These are phyloP conservation scores for Synanthedon andrenaeformis DNA, from an alignment of 2,888 invertebrate species.

Conservation along the genomic window DNA sequence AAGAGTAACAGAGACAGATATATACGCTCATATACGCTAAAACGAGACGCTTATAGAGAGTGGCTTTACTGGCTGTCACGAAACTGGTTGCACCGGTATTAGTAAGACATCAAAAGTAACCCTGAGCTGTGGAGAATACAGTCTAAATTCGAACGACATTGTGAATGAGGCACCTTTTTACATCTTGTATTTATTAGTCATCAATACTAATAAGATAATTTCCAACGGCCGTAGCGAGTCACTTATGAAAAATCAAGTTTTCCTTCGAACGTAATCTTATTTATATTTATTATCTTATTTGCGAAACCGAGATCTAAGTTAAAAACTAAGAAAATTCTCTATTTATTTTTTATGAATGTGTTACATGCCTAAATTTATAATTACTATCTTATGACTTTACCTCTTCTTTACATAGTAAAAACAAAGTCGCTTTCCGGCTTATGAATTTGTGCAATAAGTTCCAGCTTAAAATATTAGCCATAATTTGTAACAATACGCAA, in stretches of 20 bases:
- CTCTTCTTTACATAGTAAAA: not conserved
- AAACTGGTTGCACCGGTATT: constrained; percentile 42
- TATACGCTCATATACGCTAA: constrained; percentile 11
- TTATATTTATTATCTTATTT: no score
- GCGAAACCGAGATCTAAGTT: no score
- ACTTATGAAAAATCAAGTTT: not conserved
- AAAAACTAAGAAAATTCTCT: not conserved
- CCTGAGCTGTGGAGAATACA: constrained; percentile 17
- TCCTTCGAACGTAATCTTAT: not conserved
- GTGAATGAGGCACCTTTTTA: constrained; percentile 11
- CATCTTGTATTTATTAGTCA: constrained; percentile 34
- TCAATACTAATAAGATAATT: constrained; percentile 7
- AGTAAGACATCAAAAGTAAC: constrained; percentile 18
- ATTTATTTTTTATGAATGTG: not conserved
- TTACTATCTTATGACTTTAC: no score
- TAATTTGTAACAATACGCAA: no score
- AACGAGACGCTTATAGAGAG: constrained; percentile 21
- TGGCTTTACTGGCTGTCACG: constrained; percentile 33
- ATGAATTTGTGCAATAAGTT: no score
- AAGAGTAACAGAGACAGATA: constrained; percentile 23
- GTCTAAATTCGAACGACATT: constrained; percentile 19
- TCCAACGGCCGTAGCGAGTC: not conserved
- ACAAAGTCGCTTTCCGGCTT: not conserved
- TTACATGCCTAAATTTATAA: not conserved
- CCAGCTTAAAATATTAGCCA: no score